These are phyloP conservation scores for Cyclina sinensis DNA, from an alignment of 1,140 invertebrate genomes.

Conservation along the genomic window DNA sequence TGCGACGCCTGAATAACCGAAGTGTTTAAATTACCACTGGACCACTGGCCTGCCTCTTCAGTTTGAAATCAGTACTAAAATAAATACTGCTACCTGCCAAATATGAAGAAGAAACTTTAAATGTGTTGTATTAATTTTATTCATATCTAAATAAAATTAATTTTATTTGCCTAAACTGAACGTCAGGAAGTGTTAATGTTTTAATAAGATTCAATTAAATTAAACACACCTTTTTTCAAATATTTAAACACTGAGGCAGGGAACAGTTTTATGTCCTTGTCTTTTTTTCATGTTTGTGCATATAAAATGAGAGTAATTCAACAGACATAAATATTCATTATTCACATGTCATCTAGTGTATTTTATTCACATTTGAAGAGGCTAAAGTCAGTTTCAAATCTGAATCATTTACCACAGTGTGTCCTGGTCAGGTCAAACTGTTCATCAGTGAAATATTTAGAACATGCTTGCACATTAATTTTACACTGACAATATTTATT, in stretches of 20 bases:
- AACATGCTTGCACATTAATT: no score
- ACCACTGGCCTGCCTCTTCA: no score
- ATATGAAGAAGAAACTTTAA: no score
- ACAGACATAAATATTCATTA: slow-evolving; percentile 10
- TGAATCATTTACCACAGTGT: not conserved
- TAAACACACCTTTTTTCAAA: not conserved
- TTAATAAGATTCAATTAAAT: not conserved
- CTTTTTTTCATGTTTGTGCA: slow-evolving; percentile 20
- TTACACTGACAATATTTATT: no score
- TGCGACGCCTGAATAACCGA: no score
- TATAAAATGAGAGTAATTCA: slow-evolving; percentile 18
- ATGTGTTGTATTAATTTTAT: no score
- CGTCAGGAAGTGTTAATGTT: no score
- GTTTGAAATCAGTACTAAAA: no score
- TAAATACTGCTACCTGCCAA: no score
- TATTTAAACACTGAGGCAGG: not conserved
- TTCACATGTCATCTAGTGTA: slow-evolving; percentile 34
- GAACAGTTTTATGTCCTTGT: not conserved
- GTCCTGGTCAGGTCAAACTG: slow-evolving; percentile 20
- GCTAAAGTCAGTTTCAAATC: not conserved
- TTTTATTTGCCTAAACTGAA: no score
- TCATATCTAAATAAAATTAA: no score
- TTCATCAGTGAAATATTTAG: not conserved
- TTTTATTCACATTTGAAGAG: slow-evolving; percentile 29
- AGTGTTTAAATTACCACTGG: no score